Base-by-base conservation (phyloP, 2,888 invertebrate species). In the Rugalucina vietnamica region DNA sequence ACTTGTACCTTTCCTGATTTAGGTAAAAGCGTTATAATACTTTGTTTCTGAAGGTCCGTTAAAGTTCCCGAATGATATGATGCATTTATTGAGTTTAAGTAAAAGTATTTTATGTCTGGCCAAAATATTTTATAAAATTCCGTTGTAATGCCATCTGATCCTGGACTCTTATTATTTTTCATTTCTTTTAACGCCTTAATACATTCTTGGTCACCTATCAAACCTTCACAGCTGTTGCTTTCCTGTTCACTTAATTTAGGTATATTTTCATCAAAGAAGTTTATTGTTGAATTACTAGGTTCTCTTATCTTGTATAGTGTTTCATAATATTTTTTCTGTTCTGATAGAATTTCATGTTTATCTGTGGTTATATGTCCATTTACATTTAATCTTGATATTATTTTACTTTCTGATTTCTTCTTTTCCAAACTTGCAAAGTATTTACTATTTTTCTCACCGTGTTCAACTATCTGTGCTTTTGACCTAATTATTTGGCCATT, bases 151-250 rank as follows among this genome's bases (percentile, higher is more conserved):
- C 70, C 76, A 34, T 76, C 69, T 43, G 76, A 39, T 32, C 76
- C 76, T n/a, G 70, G 43, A 49, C 76, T 76, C 49, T 76, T 76
- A 10, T 65, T 27, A 69, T 70, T 77, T 29, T 77, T 70, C 70
- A 70, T 77, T 49, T 65, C 49, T 76, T 69, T 60, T 32, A 54
- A 24, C 3, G 43, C 60, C 24, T 27, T 27, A 29, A 3, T 29
- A 14, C 60, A 60, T 60, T 60, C 60, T 5, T 27, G 1, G 24
- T 60, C 60, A 27, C 27, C 4, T 60, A 60, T 60, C 4, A 27
- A 5, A 60, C 27, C 60, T 1, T 60, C 60, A 27, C 29, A 60
- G 5, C 29, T 60, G 4, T 2, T 14, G 24, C 29, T 60, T 60
- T 60, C 60, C 4, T 60, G 24, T 4, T 2, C 60, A 60, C 29